A percentile compares a stretch with the other conserved stretches of the same genome.
These are phyloP conservation scores for Euura lappo DNA, from an alignment of 1,140 invertebrate genomes.

Conservation along the genomic window DNA sequence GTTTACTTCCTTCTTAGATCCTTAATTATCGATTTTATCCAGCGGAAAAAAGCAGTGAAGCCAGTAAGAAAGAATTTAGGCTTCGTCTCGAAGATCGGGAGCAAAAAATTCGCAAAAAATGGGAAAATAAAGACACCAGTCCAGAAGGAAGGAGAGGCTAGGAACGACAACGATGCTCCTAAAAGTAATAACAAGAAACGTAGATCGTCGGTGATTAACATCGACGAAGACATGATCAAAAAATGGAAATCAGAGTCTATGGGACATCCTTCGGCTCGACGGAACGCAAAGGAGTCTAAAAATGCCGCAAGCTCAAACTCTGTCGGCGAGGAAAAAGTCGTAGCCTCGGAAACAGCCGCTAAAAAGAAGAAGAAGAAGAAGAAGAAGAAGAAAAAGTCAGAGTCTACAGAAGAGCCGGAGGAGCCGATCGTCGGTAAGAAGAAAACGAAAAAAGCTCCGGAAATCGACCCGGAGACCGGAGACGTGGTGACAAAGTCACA, in stretches of 20 bases:
- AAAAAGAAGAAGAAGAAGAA: neutral
- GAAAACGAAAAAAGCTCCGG: too few relatives aligned
- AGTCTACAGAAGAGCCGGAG: neutral
- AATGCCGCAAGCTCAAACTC: neutral
- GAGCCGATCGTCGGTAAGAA: too few relatives aligned
- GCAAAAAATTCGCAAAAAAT: neutral
- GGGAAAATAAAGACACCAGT: neutral
- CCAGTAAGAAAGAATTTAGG: neutral
- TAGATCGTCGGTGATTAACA: neutral
- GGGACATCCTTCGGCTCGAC: neutral
- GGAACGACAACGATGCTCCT: neutral
- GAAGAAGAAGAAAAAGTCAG: neutral
- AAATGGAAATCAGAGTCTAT: neutral
- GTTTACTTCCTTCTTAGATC: too few relatives aligned
- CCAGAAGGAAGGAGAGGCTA: neutral
- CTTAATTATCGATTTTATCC: neutral
- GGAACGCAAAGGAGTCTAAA: neutral
- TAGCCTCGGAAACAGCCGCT: neutral
- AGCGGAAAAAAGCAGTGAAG: neutral
- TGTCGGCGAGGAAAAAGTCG: neutral
- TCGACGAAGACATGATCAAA: neutral
- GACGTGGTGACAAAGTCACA: too few relatives aligned
- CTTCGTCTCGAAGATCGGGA: neutral
- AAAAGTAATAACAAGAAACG: neutral
- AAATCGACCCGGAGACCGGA: too few relatives aligned